phyloP scores from a whole-genome alignment of 2,888 invertebrate species.

The Gerris lacustris region DNA sequence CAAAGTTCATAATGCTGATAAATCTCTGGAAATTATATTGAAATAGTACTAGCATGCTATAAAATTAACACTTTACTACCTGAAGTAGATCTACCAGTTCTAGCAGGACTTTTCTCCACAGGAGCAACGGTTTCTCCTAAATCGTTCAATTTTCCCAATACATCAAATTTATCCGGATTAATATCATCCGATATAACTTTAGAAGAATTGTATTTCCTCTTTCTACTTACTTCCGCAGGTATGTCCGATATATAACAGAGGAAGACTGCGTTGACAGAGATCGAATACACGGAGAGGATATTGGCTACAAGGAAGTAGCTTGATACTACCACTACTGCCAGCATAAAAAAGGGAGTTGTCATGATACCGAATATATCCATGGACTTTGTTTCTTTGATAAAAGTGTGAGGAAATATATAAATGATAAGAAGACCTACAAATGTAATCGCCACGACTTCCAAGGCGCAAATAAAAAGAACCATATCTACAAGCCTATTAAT shows the following conservation, averaged over 20 bases:
- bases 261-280: not conserved
- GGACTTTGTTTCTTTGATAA: not conserved
- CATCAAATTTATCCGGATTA: constrained; percentile 1
- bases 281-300: not conserved
- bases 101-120: not conserved
- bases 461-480: not conserved
- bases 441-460: not conserved
- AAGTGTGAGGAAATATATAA: not conserved
- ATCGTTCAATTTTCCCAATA: not conserved
- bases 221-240: not conserved
- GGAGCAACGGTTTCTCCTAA: not conserved
- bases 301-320: not conserved
- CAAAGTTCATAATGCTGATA: too few relatives aligned
- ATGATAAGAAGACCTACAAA: not conserved
- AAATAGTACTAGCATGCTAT: too few relatives aligned
- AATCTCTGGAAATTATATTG: too few relatives aligned
- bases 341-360: not conserved
- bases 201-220: not conserved
- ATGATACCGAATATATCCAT: not conserved
- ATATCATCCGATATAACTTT: not conserved
- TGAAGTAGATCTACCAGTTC: too few relatives aligned
- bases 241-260: not conserved
- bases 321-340: not conserved
- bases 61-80: too few relatives aligned
- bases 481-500: not conserved